A percentile compares a stretch with the other conserved stretches of the same genome.
Evolutionary conservation across 2,113 vertebrate genomes (phyloP).

Genomic region (Siphamia tubifer): DNA sequence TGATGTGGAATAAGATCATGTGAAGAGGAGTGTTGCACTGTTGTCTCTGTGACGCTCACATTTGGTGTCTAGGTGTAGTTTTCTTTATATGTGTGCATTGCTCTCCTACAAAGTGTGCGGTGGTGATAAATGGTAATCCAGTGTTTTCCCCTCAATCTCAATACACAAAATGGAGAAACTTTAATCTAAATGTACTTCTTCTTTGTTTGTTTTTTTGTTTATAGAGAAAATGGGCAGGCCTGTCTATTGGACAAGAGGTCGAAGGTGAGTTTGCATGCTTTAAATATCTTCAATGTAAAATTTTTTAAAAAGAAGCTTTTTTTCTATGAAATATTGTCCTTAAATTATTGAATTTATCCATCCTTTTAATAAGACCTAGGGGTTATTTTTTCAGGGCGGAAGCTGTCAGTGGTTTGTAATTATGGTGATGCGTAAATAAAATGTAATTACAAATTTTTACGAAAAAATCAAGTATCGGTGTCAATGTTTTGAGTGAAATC

Average conservation of each 20-base stretch:
- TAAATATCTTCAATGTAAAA: neutral
- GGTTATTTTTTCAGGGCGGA: no score
- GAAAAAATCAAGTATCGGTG: no score
- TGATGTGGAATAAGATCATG: slow-evolving; percentile 50
- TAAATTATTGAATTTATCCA: no score
- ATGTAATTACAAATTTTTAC: no score
- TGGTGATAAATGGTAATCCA: neutral
- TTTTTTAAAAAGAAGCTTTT: neutral
- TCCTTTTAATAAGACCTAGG: no score
- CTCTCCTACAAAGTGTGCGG: neutral
- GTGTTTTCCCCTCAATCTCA: neutral
- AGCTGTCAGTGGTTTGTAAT: no score
- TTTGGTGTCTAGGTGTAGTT: slow-evolving; percentile 1
- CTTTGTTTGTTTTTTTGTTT: slow-evolving; percentile 13
- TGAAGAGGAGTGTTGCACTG: slow-evolving; percentile 29
- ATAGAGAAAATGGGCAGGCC: slow-evolving; percentile 96
- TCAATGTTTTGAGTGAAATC: no score
- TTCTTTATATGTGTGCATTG: neutral
- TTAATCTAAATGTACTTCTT: neutral
- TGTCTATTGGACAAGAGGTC: slow-evolving; percentile 93
- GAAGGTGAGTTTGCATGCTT: slow-evolving; percentile 85
- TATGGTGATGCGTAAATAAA: no score
- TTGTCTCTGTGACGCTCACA: slow-evolving; percentile 2
- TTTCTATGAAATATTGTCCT: neutral
- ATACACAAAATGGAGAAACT: neutral